Conservation (phyloP, 2,888 invertebrate species). For the Cryptus viduatorius region DNA sequence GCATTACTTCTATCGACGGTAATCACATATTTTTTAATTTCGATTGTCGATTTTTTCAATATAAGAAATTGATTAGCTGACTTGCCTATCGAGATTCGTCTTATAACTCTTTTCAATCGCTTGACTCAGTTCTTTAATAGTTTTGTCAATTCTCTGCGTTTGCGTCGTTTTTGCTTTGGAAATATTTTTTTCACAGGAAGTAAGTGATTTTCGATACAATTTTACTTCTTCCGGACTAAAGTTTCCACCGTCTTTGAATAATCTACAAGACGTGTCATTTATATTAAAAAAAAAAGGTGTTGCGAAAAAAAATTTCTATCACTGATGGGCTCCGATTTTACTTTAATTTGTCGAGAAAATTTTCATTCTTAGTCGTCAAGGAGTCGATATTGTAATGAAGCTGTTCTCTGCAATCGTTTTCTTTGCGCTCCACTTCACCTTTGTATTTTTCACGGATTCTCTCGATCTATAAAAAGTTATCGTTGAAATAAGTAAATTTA, state of each 20-base stretch:
- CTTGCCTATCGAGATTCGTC: constrained; percentile 56
- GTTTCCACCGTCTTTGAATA: constrained; percentile 71
- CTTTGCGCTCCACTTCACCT: constrained; percentile 50
- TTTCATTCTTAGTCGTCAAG: constrained; percentile 63
- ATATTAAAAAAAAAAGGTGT: not conserved
- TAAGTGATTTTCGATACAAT: constrained; percentile 59
- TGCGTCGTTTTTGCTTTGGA: constrained; percentile 58
- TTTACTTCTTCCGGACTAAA: constrained; percentile 68
- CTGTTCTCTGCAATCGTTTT: constrained; percentile 41
- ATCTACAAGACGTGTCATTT: constrained; percentile 52
- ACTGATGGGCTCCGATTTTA: constrained; percentile 5
- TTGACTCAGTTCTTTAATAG: constrained; percentile 44
- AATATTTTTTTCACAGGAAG: constrained; percentile 58
- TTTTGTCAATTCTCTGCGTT: constrained; percentile 62
- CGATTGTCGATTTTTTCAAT: not conserved
- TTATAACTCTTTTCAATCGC: constrained; percentile 57
- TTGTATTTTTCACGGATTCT: constrained; percentile 55
- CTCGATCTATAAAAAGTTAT: constrained; percentile 51
- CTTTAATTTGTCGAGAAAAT: constrained; percentile 64
- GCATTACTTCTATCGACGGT: constrained; percentile 49
- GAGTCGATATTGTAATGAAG: constrained; percentile 47
- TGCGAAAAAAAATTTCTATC: not conserved
- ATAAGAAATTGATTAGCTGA: not conserved
- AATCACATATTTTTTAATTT: not conserved
- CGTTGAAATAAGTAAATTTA: not conserved